A percentile compares a stretch with the other conserved stretches of the same genome.
Conservation (phyloP, 2,797 vertebrate genomes). For the Scleropages formosus region DNA sequence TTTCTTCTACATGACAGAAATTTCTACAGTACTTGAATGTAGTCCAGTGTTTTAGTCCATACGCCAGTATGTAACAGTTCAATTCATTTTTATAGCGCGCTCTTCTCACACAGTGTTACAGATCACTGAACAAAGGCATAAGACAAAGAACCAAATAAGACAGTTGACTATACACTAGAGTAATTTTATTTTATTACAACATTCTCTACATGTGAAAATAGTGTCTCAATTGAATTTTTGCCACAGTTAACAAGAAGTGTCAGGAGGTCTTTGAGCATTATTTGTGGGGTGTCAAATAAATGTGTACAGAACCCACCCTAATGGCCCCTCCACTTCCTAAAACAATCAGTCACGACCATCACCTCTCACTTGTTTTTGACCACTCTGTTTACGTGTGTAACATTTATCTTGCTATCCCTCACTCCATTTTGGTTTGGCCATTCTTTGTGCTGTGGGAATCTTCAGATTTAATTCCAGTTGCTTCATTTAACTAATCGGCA, state of each 20-base stretch:
- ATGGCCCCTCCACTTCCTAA: constrained; percentile 77
- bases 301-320: constrained; percentile 49
- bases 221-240: too few species aligned
- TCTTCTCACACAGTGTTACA: too few species aligned
- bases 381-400: constrained; percentile 72
- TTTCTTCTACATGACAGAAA: neutral
- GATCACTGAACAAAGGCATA: too few species aligned
- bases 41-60: too few species aligned
- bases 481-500: constrained; percentile 8
- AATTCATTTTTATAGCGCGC: too few species aligned
- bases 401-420: constrained; percentile 47
- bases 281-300: constrained; percentile 69
- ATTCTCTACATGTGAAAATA: too few species aligned
- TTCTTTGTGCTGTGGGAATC: neutral
- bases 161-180: too few species aligned
- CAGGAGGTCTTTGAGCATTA: constrained; percentile 45
- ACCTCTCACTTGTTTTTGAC: constrained; percentile 67
- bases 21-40: too few species aligned
- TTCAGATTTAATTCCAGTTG: constrained; percentile 3
- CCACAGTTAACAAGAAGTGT: too few species aligned
- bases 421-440: neutral
- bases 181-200: too few species aligned
- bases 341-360: constrained; percentile 77
- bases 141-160: too few species aligned
- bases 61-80: too few species aligned